phyloP scores from a whole-genome alignment of 2,888 invertebrate species.

The Chymomyza caudatula region DNA sequence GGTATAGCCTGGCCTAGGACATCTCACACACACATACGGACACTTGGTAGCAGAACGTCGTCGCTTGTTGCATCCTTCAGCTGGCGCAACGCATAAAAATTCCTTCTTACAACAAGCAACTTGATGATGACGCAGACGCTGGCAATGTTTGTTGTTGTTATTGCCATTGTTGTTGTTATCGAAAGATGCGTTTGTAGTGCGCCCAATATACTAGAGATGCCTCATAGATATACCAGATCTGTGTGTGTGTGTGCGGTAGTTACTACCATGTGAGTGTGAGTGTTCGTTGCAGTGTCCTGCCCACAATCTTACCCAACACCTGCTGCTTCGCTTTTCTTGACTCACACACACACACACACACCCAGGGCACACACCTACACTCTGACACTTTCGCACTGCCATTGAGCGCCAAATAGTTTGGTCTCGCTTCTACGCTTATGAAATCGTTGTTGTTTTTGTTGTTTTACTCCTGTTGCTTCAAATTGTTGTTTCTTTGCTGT shows the following conservation, averaged over 20 bases:
- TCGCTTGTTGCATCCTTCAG: slow-evolving; percentile 64
- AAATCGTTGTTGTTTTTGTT: slow-evolving; percentile 3
- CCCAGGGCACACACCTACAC: slow-evolving; percentile 8
- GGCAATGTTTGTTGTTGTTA: slow-evolving; percentile 14
- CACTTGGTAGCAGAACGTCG: slow-evolving; percentile 10
- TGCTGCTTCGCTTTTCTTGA: slow-evolving; percentile 58
- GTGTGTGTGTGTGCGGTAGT: neutral
- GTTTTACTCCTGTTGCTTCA: neutral
- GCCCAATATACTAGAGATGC: slow-evolving; percentile 45
- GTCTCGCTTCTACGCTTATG: slow-evolving; percentile 22
- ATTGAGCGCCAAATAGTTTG: slow-evolving; percentile 15
- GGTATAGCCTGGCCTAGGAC: neutral
- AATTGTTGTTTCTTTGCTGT: neutral
- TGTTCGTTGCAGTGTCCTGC: slow-evolving; percentile 7
- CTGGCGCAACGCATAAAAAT: slow-evolving; percentile 58
- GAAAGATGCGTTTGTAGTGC: slow-evolving; percentile 65
- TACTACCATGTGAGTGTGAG: slow-evolving; percentile 3
- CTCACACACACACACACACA: slow-evolving; percentile 23
- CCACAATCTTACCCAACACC: slow-evolving; percentile 66
- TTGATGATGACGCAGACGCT: neutral
- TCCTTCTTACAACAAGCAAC: slow-evolving; percentile 62
- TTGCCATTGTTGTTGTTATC: slow-evolving; percentile 60
- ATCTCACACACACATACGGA: slow-evolving; percentile 18
- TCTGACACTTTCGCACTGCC: slow-evolving; percentile 45
- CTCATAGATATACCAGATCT: slow-evolving; percentile 20